Base-by-base conservation (phyloP, 92 coral and sea anemone genomes). In the Galaxea fascicularis region DNA sequence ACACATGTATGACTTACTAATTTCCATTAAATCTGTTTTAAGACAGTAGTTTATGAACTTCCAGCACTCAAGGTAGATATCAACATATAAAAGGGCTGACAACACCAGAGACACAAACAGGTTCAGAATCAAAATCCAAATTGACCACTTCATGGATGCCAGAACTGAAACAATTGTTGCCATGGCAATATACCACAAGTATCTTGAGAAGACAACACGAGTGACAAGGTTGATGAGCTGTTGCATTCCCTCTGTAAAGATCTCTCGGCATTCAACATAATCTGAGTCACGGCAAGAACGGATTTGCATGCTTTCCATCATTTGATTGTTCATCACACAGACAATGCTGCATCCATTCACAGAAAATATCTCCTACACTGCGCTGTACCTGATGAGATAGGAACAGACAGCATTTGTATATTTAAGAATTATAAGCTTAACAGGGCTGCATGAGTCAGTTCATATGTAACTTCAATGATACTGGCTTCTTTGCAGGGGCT, bases 161-260 rank as follows among this genome's bases (percentile, higher is more conserved):
- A 85, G 73, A 46, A 79, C 29, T 31, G 89, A 85, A 70, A 93
- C 26, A 26, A 87, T 58, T 41, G 77, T 80, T 26, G 86, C 68
- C 13, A 85, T 58, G 64, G 88, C 18, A n/a, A 90, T 75, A 17
- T 71, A 78, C 82, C 84, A 72, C 66, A 88, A 68, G 68, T 73
- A 91, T 31, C 83, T 76, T 77, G 94, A 93, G 60, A 60, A 91
- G 26, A 91, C 93, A 18, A 76, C 63, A 46, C 63, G 78, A 88
- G 89, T 86, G 14, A 89, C 67, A 39, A 89, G 86, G 60, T 30
- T 77, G 24, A 86, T 77, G 0, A 92, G 90, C 64, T 69, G 90
- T 31, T 74, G 89, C 91, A 94, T 89, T 57, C 93, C 98, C 71
- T 89, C 89, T 8, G 87, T 75, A 84, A 91, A 94, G 74, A 94